Base-by-base conservation (phyloP, 2,797 vertebrate genomes). In the Trachops cirrhosus region DNA sequence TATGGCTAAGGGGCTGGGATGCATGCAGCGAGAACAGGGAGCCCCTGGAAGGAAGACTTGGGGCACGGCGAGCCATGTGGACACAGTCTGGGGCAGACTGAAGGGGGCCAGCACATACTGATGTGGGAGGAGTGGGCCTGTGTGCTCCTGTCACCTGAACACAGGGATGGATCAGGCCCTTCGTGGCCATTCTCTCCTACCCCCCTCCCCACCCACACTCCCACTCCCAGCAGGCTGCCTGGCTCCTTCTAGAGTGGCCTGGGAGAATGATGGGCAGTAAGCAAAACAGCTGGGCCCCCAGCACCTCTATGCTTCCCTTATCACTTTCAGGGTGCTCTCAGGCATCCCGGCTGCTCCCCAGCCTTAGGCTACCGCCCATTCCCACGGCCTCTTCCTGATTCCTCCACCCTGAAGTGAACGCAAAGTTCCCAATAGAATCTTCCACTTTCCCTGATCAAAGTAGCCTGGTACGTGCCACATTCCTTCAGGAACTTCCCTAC, bases 401-500 rank as follows among this genome's bases (percentile, higher is more conserved):
- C 19, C 12, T n/a, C n/a, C 16, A 62, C 18, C 19, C 46, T 15
- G 16, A 5, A 44, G 3, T 52, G 44, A 52, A 70, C 8, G 1
- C 64, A 44, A 6, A 39, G 14, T 32, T 86, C 52, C 41, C 50
- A 44, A 9, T 29, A 77, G 6, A 70, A 50, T 22, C 12, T 88
- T 29, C 18, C 12, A 0, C 50, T 26, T 14, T 52, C 37, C 9
- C 6, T 9, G 14, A 26, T 37, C 37, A n/a, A 62, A 54, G 39
- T 26, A 46, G 52, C 26, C 14, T 59, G 48, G 22, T 6, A 26
- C 8, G 0, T 39, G 54, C 22, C 78, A 77, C 0, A 0, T 46
- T 68, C n/a, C n/a, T 39, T 34, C 34, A 48, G 46, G 79, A 39
- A 37, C 6, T 15, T 83, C 70, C 12, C 14, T 11, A 16, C 57